These are phyloP conservation scores for Mus pahari DNA, from an alignment of 2,113 vertebrate genomes.

Conservation along the genomic window DNA sequence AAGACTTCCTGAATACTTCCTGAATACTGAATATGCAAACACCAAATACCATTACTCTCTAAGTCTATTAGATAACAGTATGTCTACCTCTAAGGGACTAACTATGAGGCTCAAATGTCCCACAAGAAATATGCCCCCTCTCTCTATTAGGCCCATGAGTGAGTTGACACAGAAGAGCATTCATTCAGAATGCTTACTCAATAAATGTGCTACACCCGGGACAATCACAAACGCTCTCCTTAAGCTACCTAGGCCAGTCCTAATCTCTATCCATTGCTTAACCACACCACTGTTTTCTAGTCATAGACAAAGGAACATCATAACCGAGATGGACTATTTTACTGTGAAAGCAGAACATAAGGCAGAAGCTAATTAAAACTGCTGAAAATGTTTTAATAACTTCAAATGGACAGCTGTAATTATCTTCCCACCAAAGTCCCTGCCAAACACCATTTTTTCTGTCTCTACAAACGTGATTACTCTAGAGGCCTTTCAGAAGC, in stretches of 20 bases:
- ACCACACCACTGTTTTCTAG: not conserved
- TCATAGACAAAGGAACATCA: not conserved
- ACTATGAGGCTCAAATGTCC: not conserved
- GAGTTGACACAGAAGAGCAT: too few species aligned
- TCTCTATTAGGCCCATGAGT: not conserved
- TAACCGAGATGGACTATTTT: not conserved
- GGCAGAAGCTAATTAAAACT: not conserved
- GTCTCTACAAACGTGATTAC: not conserved
- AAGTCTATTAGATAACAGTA: too few species aligned
- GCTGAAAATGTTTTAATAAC: not conserved
- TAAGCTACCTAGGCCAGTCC: not conserved
- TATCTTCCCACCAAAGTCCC: not conserved
- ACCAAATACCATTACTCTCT: not conserved
- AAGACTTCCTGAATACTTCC: not conserved
- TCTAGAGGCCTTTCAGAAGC: not conserved
- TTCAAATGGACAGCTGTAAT: not conserved
- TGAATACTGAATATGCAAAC: not conserved
- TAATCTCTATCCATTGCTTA: not conserved
- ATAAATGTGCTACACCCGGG: not conserved
- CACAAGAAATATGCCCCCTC: rapidly evolving
- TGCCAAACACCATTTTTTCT: not conserved
- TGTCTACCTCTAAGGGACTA: rapidly evolving
- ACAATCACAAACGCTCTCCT: not conserved
- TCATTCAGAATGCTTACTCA: not conserved
- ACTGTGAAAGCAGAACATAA: not conserved